Conservation (phyloP, 2,797 vertebrate species). For the Tokudaia muenninki region DNA sequence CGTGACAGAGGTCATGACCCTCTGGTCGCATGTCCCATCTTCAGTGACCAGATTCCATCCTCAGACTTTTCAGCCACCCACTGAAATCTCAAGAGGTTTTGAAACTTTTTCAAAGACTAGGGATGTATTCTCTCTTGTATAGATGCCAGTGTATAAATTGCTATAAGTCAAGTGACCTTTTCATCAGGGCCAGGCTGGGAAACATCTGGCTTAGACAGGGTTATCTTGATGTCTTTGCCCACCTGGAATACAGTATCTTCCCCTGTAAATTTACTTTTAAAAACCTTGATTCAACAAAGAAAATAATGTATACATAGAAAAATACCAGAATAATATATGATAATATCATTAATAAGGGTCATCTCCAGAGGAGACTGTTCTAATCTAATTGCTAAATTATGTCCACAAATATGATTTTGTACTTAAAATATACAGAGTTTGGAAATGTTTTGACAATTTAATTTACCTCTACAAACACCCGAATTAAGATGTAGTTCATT, state of each 20-base stretch:
- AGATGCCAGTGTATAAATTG: background rate
- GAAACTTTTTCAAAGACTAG: background rate
- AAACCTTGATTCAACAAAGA: conserved; percentile 9
- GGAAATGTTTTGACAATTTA: background rate
- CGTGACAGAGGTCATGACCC: background rate
- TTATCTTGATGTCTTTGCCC: background rate
- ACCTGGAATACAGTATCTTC: background rate
- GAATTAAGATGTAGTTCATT: background rate
- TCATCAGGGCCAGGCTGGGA: background rate
- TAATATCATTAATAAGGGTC: background rate
- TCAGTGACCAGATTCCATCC: background rate
- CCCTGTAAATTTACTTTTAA: background rate
- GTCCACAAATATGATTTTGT: background rate
- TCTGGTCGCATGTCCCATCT: background rate
- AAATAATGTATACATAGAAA: background rate
- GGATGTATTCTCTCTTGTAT: background rate
- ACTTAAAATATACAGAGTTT: conserved; percentile 13
- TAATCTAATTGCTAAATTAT: background rate
- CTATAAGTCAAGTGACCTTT: background rate
- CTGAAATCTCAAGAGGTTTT: background rate
- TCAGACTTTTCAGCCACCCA: background rate
- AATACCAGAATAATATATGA: background rate
- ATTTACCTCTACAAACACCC: background rate
- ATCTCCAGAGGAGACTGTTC: background rate
- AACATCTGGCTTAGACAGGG: background rate